These are phyloP conservation scores for Poliocrania exsul DNA, from an alignment of 2,797 vertebrate species.

Conservation along the genomic window DNA sequence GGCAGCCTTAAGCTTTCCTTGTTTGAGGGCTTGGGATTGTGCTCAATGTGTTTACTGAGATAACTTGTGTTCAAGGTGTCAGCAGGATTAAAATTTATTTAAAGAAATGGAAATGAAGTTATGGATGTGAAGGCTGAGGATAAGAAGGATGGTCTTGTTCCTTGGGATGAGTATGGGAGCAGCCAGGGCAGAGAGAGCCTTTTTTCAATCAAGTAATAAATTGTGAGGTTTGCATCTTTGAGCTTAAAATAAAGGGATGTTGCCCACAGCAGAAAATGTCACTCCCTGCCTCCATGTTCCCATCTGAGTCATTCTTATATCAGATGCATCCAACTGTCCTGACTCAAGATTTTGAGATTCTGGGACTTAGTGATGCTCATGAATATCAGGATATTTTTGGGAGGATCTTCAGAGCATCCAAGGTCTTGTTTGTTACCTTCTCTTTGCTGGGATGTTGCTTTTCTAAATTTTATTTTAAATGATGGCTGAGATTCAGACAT, in stretches of 20 bases:
- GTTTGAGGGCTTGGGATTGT: background rate
- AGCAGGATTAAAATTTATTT: background rate
- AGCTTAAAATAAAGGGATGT: background rate
- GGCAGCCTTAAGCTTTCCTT: background rate
- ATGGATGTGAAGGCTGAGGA: background rate
- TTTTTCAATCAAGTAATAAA: background rate
- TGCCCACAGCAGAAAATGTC: slow-evolving; percentile 43
- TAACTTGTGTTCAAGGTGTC: background rate
- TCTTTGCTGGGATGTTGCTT: background rate
- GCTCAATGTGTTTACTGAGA: background rate
- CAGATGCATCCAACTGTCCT: slow-evolving; percentile 29
- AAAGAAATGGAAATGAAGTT: slow-evolving; percentile 32
- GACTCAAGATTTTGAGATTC: background rate
- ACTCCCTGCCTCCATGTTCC: background rate
- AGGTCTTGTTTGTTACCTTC: background rate
- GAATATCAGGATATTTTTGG: background rate
- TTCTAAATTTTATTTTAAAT: background rate
- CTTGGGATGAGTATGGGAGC: background rate
- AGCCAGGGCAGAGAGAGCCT: background rate
- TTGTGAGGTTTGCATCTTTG: background rate
- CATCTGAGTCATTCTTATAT: slow-evolving; percentile 28
- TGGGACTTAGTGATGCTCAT: background rate
- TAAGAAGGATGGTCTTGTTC: background rate
- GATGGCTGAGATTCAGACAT: background rate
- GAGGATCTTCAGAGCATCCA: background rate